phyloP scores from a whole-genome alignment of 1,140 invertebrate genomes.

The Glomeris maerens region DNA sequence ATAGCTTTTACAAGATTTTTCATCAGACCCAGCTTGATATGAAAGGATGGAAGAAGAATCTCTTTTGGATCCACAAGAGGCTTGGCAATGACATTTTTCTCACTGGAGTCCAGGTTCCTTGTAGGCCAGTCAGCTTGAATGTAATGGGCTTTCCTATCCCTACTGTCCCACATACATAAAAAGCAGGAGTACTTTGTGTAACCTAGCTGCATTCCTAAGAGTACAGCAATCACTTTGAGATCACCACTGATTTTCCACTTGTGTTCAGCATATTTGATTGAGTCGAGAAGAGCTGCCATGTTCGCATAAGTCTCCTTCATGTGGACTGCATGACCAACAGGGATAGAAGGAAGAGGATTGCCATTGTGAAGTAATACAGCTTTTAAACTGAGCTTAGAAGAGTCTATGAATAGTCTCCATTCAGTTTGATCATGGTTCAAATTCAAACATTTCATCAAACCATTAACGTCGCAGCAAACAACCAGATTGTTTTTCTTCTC shows the following conservation, averaged over 20 bases:
- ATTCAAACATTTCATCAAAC: not conserved
- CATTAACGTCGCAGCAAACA: not conserved
- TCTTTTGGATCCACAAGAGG: constrained; percentile 14
- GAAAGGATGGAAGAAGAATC: constrained; percentile 15
- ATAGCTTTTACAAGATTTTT: too few relatives aligned
- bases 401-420: constrained; percentile 19
- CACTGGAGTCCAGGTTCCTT: constrained; percentile 2
- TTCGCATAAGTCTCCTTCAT: too few relatives aligned
- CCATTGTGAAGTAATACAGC: constrained; percentile 18
- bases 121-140: constrained; percentile 16
- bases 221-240: constrained; percentile 12
- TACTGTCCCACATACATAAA: constrained; percentile 20
- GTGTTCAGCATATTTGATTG: not conserved
- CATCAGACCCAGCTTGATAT: too few relatives aligned
- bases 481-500: not conserved
- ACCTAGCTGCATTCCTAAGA: constrained; percentile 15
- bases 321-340: constrained; percentile 3
- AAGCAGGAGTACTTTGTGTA: constrained; percentile 20
- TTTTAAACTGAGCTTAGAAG: constrained; percentile 17
- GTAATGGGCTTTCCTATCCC: constrained; percentile 14
- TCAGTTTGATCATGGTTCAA: constrained; percentile 6
- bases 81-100: constrained; percentile 11
- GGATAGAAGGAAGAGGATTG: constrained; percentile 10
- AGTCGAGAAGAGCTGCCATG: not conserved
- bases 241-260: not conserved